Evolutionary conservation across 1,140 invertebrate genomes (phyloP).

Genomic region (Drosophila nebulosa): DNA sequence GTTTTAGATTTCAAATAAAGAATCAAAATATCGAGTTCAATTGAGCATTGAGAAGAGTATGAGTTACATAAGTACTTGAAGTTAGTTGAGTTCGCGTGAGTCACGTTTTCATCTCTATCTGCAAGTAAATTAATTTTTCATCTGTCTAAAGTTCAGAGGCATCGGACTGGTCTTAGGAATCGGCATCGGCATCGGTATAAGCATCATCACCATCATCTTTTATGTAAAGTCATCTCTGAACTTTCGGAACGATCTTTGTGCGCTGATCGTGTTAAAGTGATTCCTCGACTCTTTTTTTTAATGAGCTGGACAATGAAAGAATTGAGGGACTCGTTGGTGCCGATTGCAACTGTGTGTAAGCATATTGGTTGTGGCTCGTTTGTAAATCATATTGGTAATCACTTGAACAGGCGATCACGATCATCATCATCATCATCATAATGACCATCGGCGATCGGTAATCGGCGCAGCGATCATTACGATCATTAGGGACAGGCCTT

Average conservation of each 20-base stretch:
- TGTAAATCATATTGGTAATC: slow-evolving; percentile 68
- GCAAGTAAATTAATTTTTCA: slow-evolving; percentile 78
- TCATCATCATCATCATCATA: slow-evolving; percentile 23
- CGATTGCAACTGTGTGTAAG: slow-evolving; percentile 38
- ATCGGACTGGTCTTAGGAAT: slow-evolving; percentile 8
- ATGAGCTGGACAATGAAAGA: slow-evolving; percentile 62
- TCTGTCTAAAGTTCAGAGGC: slow-evolving; percentile 31
- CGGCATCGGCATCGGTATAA: not conserved
- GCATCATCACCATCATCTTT: slow-evolving; percentile 50
- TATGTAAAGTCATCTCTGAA: slow-evolving; percentile 61
- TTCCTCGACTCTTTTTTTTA: slow-evolving; percentile 66
- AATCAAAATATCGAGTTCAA: not conserved
- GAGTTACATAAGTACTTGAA: too few species aligned
- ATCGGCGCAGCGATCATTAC: not conserved
- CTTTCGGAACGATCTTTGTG: slow-evolving; percentile 13
- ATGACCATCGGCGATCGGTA: not conserved
- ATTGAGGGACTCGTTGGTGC: not conserved
- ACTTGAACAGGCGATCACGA: slow-evolving; percentile 58
- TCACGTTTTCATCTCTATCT: not conserved
- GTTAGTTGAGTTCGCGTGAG: not conserved
- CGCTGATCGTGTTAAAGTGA: slow-evolving; percentile 74
- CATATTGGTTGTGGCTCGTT: slow-evolving; percentile 46
- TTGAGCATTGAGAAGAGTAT: not conserved
- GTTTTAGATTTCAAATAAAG: not conserved
- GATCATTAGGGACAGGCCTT: slow-evolving; percentile 63